These are phyloP conservation scores for Maconellicoccus hirsutus DNA, from an alignment of 1,140 invertebrate genomes.

Conservation along the genomic window DNA sequence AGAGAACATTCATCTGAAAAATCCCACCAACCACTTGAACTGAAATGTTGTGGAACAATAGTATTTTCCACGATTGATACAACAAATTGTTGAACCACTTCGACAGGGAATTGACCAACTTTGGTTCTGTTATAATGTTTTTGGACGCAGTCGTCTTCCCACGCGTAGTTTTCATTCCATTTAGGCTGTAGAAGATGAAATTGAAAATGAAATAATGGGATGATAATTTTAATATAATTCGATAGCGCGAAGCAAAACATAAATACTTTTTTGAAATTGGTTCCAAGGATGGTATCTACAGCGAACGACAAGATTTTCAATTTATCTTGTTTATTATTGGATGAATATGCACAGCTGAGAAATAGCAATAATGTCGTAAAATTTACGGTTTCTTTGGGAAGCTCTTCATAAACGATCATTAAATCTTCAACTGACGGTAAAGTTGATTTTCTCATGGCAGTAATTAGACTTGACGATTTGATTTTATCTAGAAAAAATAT, in stretches of 20 bases:
- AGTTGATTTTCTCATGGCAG: background rate
- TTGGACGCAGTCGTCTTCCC: background rate
- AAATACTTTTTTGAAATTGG: background rate
- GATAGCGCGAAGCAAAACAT: background rate
- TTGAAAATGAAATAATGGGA: too few species aligned
- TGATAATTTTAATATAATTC: background rate
- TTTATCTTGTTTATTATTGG: background rate
- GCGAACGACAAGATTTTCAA: background rate
- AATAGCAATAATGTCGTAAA: background rate
- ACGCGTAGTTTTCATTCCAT: background rate
- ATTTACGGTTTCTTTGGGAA: background rate
- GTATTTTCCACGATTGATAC: background rate
- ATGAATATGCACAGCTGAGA: background rate
- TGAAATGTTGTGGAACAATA: background rate
- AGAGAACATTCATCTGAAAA: background rate
- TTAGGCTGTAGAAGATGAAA: background rate
- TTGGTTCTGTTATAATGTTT: background rate
- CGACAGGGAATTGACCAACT: background rate
- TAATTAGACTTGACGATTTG: background rate
- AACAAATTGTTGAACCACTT: background rate
- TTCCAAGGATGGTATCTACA: background rate
- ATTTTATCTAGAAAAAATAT: background rate
- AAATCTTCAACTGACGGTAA: conserved; percentile 9
- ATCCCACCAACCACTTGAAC: background rate
- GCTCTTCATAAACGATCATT: background rate